Evolutionary conservation across 2,113 vertebrate species (phyloP).

Genomic region (Aldabrachelys gigantea): DNA sequence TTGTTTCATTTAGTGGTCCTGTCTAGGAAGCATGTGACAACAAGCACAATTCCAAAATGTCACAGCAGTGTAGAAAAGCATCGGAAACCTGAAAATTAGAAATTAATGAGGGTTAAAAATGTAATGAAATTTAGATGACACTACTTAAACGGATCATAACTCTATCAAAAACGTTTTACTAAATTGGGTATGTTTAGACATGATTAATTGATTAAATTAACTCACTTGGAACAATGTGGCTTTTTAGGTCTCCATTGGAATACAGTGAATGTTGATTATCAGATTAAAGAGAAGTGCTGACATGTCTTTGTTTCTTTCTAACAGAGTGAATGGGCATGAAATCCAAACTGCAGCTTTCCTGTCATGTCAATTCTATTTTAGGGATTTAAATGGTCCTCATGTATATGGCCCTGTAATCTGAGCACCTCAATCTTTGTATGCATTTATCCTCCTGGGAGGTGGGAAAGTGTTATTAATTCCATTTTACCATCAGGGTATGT

Average conservation of each 20-base stretch:
- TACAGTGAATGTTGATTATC: neutral
- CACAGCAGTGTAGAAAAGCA: conserved; percentile 5
- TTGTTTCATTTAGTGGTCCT: neutral
- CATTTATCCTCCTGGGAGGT: neutral
- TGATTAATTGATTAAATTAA: conserved; percentile 53
- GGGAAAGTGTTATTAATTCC: neutral
- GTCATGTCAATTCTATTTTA: neutral
- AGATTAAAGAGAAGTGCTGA: neutral
- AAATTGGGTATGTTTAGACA: conserved; percentile 28
- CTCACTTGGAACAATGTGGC: neutral
- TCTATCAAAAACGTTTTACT: conserved; percentile 32
- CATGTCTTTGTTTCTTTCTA: neutral
- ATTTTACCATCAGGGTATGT: neutral
- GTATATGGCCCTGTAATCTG: neutral
- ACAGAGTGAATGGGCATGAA: neutral
- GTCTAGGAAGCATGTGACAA: neutral
- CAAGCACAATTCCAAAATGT: conserved; percentile 10
- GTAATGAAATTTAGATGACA: conserved; percentile 55
- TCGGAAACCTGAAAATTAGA: conserved; percentile 35
- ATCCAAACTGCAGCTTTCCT: neutral
- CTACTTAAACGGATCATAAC: conserved; percentile 55
- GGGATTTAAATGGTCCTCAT: neutral
- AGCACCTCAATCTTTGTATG: neutral
- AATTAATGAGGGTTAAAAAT: conserved; percentile 61
- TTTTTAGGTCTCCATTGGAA: conserved; percentile 30